These are phyloP conservation scores for Tipula unca DNA, from an alignment of 2,888 invertebrate species.

Conservation along the genomic window DNA sequence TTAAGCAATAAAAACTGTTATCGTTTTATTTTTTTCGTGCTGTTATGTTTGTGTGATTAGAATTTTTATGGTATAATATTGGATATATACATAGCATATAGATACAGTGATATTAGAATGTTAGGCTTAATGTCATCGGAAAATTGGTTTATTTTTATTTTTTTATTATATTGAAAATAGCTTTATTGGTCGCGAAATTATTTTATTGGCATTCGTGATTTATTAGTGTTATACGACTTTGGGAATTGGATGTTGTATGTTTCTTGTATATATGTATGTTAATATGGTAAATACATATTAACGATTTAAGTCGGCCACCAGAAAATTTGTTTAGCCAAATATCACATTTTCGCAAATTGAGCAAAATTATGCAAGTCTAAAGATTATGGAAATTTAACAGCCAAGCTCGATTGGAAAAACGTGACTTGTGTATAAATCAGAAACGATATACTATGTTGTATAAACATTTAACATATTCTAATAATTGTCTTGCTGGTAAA, in stretches of 20 bases:
- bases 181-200: background rate
- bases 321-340: too few relatives aligned
- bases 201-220: background rate
- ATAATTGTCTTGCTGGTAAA: too few relatives aligned
- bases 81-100: background rate
- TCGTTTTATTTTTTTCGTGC: background rate
- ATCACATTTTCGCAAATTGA: too few relatives aligned
- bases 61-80: background rate
- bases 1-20: background rate
- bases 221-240: background rate
- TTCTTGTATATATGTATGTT: background rate
- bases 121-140: slow-evolving; percentile 8
- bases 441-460: too few relatives aligned
- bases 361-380: too few relatives aligned
- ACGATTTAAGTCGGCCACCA: background rate
- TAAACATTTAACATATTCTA: too few relatives aligned
- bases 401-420: too few relatives aligned
- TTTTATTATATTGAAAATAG: background rate
- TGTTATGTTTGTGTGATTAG: background rate
- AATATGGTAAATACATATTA: background rate
- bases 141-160: background rate
- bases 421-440: too few relatives aligned
- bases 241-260: background rate
- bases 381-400: too few relatives aligned
- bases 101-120: background rate